Conservation (phyloP, 2,797 vertebrate genomes). For the Anabacerthia variegaticeps region DNA sequence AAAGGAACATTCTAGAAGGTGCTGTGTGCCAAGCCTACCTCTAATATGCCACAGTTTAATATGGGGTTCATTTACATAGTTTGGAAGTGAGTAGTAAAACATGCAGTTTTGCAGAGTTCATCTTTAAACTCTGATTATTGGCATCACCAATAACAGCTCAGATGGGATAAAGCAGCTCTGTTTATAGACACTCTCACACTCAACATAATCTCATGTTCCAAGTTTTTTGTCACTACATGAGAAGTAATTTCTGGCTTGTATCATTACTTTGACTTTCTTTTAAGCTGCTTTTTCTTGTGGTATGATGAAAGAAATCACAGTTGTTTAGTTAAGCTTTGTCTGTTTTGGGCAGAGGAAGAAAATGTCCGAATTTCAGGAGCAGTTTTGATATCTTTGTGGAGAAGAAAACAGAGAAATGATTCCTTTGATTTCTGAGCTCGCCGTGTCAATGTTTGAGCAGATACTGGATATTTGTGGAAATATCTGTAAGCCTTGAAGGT, state of each 20-base stretch:
- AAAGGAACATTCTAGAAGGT: background rate
- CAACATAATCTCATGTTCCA: conserved; percentile 56
- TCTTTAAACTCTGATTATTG: conserved; percentile 35
- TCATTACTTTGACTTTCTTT: background rate
- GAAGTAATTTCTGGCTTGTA: conserved; percentile 15
- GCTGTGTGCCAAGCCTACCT: background rate
- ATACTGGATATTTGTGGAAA: conserved; percentile 24
- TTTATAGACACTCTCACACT: conserved; percentile 68
- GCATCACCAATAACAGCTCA: conserved; percentile 23
- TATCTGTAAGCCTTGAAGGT: conserved; percentile 38
- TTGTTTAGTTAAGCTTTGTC: background rate
- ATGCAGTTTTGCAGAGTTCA: background rate
- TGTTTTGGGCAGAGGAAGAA: background rate
- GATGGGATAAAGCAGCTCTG: conserved; percentile 42
- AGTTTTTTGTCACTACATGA: conserved; percentile 28
- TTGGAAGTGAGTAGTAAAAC: conserved; percentile 1
- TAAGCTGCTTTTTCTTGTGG: background rate
- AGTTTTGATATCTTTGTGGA: background rate
- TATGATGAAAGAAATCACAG: background rate
- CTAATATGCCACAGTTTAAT: background rate
- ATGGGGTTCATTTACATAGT: background rate
- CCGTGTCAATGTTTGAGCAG: conserved; percentile 3
- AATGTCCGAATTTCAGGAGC: background rate
- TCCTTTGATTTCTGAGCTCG: background rate
- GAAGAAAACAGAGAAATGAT: background rate